Evolutionary conservation across 2,797 vertebrate genomes (phyloP).

Genomic region (Anguilla marmorata): DNA sequence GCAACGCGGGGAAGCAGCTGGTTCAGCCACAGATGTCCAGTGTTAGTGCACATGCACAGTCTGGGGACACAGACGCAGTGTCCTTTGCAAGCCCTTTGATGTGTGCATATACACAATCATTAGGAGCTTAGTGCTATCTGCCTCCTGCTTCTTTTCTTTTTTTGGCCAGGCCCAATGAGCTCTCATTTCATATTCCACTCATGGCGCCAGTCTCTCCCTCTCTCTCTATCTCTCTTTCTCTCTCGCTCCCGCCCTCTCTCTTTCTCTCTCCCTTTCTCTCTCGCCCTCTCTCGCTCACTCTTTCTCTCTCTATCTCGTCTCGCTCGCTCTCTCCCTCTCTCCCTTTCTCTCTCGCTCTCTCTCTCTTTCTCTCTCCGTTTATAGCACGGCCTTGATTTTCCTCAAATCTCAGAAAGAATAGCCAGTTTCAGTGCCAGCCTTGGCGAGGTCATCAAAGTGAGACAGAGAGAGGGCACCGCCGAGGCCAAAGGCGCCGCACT

Average conservation of each 20-base stretch:
- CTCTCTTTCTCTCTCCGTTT: background rate
- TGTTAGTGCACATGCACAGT: background rate
- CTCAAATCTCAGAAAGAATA: slow-evolving; percentile 28
- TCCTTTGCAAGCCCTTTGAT: background rate
- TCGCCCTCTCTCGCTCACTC: background rate
- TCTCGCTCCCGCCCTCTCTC: background rate
- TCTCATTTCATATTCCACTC: slow-evolving; percentile 25
- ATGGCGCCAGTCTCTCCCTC: background rate
- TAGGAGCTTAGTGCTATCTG: background rate
- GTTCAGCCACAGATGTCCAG: background rate
- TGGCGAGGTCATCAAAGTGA: slow-evolving; percentile 12
- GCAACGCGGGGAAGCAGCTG: background rate
- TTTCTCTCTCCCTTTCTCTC: background rate
- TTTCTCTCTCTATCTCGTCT: background rate
- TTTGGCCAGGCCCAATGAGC: background rate
- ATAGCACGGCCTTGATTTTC: slow-evolving; percentile 11
- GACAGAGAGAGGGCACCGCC: slow-evolving; percentile 1
- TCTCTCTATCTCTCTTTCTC: background rate
- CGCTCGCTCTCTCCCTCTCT: background rate
- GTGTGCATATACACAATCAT: background rate
- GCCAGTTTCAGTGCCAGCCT: slow-evolving; percentile 7
- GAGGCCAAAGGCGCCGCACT: background rate
- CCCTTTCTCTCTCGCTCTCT: background rate
- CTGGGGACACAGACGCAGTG: background rate
- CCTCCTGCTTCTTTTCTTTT: background rate